Base-by-base conservation (phyloP, 2,888 invertebrate species). In the Lucinisca nassula region DNA sequence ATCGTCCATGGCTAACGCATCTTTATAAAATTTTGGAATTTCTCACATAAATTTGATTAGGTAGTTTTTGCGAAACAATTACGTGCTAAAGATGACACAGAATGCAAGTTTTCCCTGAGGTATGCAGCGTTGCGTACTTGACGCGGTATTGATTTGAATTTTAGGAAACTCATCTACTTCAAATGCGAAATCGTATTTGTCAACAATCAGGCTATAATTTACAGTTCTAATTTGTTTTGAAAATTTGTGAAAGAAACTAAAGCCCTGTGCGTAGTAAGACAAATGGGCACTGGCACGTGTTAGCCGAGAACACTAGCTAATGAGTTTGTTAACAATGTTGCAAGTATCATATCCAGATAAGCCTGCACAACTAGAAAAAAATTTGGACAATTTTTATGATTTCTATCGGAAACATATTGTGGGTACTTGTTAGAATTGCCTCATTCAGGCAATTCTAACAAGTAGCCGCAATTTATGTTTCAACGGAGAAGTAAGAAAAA, bases 1-100 rank as follows among this genome's bases (percentile, higher is more conserved):
- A 67, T 67, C 35, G 67, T 67, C n/a, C 4, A 35, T 35, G 6
- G 67, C 24, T 58, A 24, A 58, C 12, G 27, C 27, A 4, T 27
- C 58, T 58, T 30, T 17, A 38, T 79, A 77, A 77, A 35, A 61
- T 79, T 79, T 67, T 24, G 38, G 75, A 61, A 61, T 49, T 79
- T 74, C 58, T 74, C 79, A 55, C 82, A 82, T 82, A 86, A 86
- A 86, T 86, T 79, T 79, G 72, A 86, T 86, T 86, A 51, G 38
- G 35, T 37, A 73, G 70, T 74, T 82, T 74, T 82, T 73, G 35
- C 35, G 67, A 67, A 67, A 67, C 67, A 67, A 67, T 67, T 67
- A 67, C 17, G 32, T 35, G 67, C 35, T 67, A 67, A 67, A 35
- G 67, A 67, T 67, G 67, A 67, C 67, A 67, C 32, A 32, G 32